phyloP scores from a whole-genome alignment of 2,888 invertebrate species.

The Chloroclysta siterata region DNA sequence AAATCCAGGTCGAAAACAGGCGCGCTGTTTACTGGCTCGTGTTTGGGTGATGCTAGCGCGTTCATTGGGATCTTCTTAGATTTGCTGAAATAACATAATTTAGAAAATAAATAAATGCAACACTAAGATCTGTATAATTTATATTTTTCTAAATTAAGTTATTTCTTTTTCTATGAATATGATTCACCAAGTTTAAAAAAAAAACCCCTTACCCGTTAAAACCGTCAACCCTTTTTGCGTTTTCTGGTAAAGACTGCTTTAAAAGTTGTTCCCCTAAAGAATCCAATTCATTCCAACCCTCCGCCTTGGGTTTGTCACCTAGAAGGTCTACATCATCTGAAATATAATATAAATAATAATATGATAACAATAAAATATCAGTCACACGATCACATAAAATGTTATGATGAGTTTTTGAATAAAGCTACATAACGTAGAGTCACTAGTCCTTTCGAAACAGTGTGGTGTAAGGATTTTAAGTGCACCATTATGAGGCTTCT shows the following conservation, averaged over 20 bases:
- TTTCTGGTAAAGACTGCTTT: conserved; percentile 87
- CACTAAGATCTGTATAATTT: too few relatives aligned
- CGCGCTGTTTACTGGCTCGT: conserved; percentile 56
- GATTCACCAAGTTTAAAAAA: too few relatives aligned
- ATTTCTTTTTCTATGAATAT: too few relatives aligned
- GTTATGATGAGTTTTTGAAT: too few relatives aligned
- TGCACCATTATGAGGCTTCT: too few relatives aligned
- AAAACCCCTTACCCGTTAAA: conserved; percentile 63
- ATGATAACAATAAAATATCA: not conserved
- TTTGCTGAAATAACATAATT: conserved; percentile 67
- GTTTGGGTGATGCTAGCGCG: conserved; percentile 74
- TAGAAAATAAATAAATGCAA: not conserved
- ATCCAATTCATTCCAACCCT: conserved; percentile 91
- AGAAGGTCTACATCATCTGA: conserved; percentile 68
- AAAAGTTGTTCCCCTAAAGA: conserved; percentile 92
- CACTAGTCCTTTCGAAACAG: too few relatives aligned
- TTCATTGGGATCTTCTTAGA: conserved; percentile 88
- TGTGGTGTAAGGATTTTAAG: too few relatives aligned
- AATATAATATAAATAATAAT: conserved; percentile 32
- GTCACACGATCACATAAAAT: too few relatives aligned
- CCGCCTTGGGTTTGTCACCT: conserved; percentile 61
- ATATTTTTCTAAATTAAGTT: too few relatives aligned
- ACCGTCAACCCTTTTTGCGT: conserved; percentile 68
- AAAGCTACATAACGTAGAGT: too few relatives aligned
- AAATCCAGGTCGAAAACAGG: conserved; percentile 79